phyloP scores from a whole-genome alignment of 2,113 vertebrate species.

The Manacus vitellinus region DNA sequence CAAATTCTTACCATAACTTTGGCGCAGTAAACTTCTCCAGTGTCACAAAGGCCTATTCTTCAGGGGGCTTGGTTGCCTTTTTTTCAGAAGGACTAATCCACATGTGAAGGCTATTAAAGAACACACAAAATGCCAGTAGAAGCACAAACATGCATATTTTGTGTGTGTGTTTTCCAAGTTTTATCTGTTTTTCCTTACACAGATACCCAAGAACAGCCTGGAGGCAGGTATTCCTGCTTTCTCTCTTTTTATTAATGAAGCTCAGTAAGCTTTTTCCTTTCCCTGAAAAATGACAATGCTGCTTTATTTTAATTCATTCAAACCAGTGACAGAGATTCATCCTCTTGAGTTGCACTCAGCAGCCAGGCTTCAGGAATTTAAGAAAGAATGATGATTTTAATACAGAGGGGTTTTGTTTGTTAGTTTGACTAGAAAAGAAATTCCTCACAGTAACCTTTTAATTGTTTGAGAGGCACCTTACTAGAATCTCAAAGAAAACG shows the following conservation, averaged over 20 bases:
- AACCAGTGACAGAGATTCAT: not conserved
- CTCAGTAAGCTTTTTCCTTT: not conserved
- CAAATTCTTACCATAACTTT: constrained; percentile 75
- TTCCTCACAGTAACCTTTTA: not conserved
- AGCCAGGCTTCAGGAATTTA: not conserved
- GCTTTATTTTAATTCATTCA: constrained; percentile 3
- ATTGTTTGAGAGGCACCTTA: not conserved
- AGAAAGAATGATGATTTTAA: not conserved
- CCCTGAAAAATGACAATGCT: not conserved
- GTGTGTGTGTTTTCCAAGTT: not conserved
- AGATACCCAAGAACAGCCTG: not conserved
- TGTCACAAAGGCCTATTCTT: constrained; percentile 70
- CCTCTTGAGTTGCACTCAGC: not conserved
- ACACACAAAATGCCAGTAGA: constrained; percentile 14
- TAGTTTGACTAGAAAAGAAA: not conserved
- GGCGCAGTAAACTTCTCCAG: constrained; percentile 42
- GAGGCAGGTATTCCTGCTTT: not conserved
- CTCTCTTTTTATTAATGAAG: not conserved
- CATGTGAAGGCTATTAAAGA: constrained; percentile 52
- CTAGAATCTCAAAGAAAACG: not conserved
- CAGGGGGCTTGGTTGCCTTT: constrained; percentile 3
- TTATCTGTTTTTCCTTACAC: not conserved
- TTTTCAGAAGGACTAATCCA: constrained; percentile 27
- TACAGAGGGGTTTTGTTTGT: not conserved
- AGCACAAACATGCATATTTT: not conserved